phyloP scores from a whole-genome alignment of 1,140 invertebrate species.

The Gonatopus flavifemur region DNA sequence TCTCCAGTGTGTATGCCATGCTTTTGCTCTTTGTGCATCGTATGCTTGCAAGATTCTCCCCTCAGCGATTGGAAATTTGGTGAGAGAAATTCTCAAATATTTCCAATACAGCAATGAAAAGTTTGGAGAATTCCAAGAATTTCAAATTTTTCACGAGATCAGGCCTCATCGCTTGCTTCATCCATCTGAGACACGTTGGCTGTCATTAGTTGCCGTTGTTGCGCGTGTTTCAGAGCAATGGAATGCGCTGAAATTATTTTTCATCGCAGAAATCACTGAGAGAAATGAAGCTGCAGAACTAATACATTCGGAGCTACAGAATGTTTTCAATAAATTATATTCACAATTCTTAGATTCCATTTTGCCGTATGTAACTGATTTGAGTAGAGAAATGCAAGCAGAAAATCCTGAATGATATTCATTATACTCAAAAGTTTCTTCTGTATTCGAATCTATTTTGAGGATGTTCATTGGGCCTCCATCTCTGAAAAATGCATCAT shows the following conservation, averaged over 20 bases:
- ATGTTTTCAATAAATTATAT: neutral
- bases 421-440: conserved; percentile 12
- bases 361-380: conserved; percentile 8
- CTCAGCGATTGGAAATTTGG: conserved; percentile 22
- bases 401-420: conserved; percentile 17
- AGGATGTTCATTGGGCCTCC: conserved; percentile 20
- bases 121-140: too few species aligned
- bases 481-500: conserved; percentile 3
- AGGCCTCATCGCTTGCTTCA: neutral
- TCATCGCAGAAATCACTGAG: conserved; percentile 4
- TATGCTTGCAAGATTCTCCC: conserved; percentile 42
- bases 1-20: conserved; percentile 31
- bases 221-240: conserved; percentile 18
- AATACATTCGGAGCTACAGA: conserved; percentile 7
- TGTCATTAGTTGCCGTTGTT: conserved; percentile 14
- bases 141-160: too few species aligned
- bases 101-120: neutral
- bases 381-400: conserved; percentile 20
- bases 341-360: conserved; percentile 14
- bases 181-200: neutral
- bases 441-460: conserved; percentile 16
- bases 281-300: conserved; percentile 13
- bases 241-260: conserved; percentile 16
- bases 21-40: conserved; percentile 40
- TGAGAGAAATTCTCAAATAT: conserved; percentile 25